Conservation (phyloP, 2,888 invertebrate genomes). For the Noctua janthe region DNA sequence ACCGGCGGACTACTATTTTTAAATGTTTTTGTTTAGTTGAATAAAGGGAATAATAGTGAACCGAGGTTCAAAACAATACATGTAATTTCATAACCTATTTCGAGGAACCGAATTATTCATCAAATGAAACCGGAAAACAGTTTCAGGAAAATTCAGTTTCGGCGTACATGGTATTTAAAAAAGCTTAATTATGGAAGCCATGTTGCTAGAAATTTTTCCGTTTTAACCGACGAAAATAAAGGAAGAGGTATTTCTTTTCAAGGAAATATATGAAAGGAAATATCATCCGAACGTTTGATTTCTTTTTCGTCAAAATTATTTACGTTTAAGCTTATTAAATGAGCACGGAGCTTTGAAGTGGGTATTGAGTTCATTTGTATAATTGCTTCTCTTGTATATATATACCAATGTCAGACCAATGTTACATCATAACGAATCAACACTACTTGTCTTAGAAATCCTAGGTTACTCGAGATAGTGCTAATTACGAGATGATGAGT, state of each 20-base stretch:
- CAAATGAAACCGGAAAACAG: neutral
- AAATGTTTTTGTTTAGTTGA: too few species aligned
- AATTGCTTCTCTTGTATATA: neutral
- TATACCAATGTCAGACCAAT: neutral
- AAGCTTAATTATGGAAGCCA: constrained; percentile 2
- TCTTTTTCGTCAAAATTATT: constrained; percentile 28
- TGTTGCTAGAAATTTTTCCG: neutral
- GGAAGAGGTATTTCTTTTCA: neutral
- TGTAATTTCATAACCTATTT: neutral
- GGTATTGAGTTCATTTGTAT: constrained; percentile 8
- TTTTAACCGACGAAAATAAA: neutral
- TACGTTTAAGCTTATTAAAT: constrained; percentile 35
- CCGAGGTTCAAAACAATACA: neutral
- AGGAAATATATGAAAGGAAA: constrained; percentile 2
- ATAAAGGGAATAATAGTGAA: neutral
- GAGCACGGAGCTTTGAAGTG: constrained; percentile 20
- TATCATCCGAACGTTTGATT: neutral
- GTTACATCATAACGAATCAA: neutral
- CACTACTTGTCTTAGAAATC: neutral
- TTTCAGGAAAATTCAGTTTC: neutral
- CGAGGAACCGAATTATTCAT: neutral
- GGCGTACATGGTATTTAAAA: neutral
- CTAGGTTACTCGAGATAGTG: neutral
- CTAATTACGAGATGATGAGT: neutral
- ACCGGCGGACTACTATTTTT: too few species aligned